Percentiles rank a stretch among this genome's conserved stretches.
Conservation (phyloP, 1,140 invertebrate species). For the Rhopalosiphum padi region DNA sequence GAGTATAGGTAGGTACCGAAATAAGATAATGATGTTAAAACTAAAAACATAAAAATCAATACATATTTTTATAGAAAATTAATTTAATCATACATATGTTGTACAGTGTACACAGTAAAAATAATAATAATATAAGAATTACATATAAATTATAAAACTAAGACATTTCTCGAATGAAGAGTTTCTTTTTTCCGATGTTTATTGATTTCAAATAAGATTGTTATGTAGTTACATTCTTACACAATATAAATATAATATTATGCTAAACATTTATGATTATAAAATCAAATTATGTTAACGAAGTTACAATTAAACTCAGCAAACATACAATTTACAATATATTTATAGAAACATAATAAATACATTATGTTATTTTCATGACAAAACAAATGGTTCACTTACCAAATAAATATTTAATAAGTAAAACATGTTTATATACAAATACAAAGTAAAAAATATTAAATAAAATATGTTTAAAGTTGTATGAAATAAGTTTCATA, state of each 20-base stretch:
- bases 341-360: neutral
- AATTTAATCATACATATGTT: constrained; percentile 13
- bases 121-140: constrained; percentile 4
- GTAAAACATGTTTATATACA: constrained; percentile 26
- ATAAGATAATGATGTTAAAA: neutral
- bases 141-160: constrained; percentile 2
- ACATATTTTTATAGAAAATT: constrained; percentile 25
- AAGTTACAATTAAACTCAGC: neutral
- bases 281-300: neutral
- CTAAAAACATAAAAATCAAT: neutral
- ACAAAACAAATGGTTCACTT: neutral
- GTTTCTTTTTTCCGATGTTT: neutral
- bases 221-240: neutral
- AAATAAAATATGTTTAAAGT: constrained; percentile 9
- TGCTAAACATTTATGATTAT: neutral
- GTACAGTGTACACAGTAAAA: neutral
- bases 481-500: constrained; percentile 33
- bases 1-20: neutral
- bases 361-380: neutral
- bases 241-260: neutral
- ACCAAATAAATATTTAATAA: constrained; percentile 42
- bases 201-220: neutral
- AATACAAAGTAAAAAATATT: neutral
- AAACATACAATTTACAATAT: neutral
- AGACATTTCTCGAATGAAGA: neutral